Base-by-base conservation (phyloP, 2,113 vertebrate genomes). In the Archilochus colubris region DNA sequence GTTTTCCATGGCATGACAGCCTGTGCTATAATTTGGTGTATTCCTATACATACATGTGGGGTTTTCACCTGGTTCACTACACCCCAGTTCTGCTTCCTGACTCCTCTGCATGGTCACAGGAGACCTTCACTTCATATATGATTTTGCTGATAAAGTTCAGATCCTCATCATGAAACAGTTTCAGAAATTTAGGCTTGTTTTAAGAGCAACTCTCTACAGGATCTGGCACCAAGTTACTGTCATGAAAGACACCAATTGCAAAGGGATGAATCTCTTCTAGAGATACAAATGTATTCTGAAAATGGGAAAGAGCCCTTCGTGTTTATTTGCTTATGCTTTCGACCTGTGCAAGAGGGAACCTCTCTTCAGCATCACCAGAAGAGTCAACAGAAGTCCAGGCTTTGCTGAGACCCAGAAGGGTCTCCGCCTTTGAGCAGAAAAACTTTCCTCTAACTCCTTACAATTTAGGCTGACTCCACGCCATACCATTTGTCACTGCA, bases 381-480 rank as follows among this genome's bases (percentile, higher is more conserved):
- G 14, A 88, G 24, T 33, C 44, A 79, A 1, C 20, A 54, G 48
- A 10, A 44, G 31, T 9, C 82, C 22, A 40, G 36, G 8, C 50
- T 53, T 69, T 62, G n/a, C 62, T 25, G 36, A 82, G 85, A 31
- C 21, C 31, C 23, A 69, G 80, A 78, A 69, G 10, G 14, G 19
- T 58, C 8, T 21, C 27, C 51, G 31, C 12, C 25, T 51, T 75
- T 70, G 46, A 81, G n/a, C 31, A 76, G 43, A 48, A 59, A 89
- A 93, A 94, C 88, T 95, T 86, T 64, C 55, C 44, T 44, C n/a
- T 36, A 92, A 77, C 23, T 93, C 91, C 57, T 77, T 53, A 68
- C 46, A 88, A 48, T 36, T 88, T 30, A 67, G 64, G 53, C 72
- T 69, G 46, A 53, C 82, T 86, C 38, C 25, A 30, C 19, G 44